Evolutionary conservation across 1,140 invertebrate species (phyloP), one percentile per base, ranked within the genome.

Genomic region (Hyles euphorbiae): DNA sequence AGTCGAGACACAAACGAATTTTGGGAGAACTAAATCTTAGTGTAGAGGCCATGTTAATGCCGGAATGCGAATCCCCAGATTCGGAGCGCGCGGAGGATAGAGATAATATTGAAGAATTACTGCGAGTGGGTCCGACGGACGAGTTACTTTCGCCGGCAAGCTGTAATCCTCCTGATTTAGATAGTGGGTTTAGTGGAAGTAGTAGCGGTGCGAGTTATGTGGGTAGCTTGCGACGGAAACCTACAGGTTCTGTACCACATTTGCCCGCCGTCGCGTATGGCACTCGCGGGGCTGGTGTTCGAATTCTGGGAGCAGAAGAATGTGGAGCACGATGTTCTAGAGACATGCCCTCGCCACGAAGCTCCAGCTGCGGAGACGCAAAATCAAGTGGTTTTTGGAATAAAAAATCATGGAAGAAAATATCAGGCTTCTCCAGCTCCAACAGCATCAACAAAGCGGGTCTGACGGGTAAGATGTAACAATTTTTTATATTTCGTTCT

Each of bases 11-110:
- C 87, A 92, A 93, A 68, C 91, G 94, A 72, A 95, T 96, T 58
- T 91, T 97, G 53, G 95, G 95, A 40, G 95, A 97, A 78, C 87
- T 97, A 45, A 97, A 97, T 90, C 90, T 97, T 40, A 95, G 95
- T 66, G 93, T 96, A 36, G 96, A 97, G 87, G 95, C 95, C 48
- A 96, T 97, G 95, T 84, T 96, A 54, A 96, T 96, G 94, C 95
- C 94, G 9, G 90, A 90, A 76, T 89, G 76, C 67, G 84, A 84
- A 76, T 83, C 81, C n/a, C 83, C 81, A 52, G 85, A 83, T 78
- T 87, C 81, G 7, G 83, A 89, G 63, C 77, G 88, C 49, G 87
- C 85, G 11, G 87, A 91, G 78, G 84, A 88, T 73, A 81, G 91
- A 83, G 85, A 92, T 77, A 85, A 91, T 72, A 82, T 93, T 58